Base-by-base conservation (phyloP, 2,113 vertebrate genomes). In the Odocoileus virginianus region DNA sequence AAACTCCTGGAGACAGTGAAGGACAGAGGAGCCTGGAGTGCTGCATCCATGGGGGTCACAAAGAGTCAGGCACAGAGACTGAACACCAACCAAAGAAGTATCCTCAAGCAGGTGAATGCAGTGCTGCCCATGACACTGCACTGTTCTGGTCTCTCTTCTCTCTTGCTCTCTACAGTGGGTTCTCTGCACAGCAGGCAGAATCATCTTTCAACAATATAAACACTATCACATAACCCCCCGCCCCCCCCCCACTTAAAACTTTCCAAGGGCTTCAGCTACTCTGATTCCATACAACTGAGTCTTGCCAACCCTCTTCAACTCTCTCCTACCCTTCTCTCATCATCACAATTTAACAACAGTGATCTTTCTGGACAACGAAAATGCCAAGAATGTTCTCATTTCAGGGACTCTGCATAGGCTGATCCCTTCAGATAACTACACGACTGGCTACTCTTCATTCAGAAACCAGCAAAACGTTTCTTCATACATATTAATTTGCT, bases 161-260 rank as follows among this genome's bases (percentile, higher is more conserved):
- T 96, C 50, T 67, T 86, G 54, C 33, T 79, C 43, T 5, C 23
- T 94, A 47, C 5, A 76, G 87, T 96, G 55, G 89, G 12, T 79
- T 79, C 61, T 97, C 74, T 84, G 27, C 84, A 89, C 14, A 83
- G 55, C 58, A 91, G 71, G 28, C 36, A 96, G 50, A 97, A 94
- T 28, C 54, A 81, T 84, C 30, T 94, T 97, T 74, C 86, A 21
- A 83, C 97, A 97, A 95, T 64, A 36, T 40, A 87, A 92, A 87
- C 40, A 45, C 67, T 78, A 85, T 33, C 10, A 2, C 54, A 89
- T 71, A 45, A 94, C n/a, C 60, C 4, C 1, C 6, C 84, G 40
- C 3, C 55, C 61, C 47, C 61, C 47, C 47, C 45, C 45, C 47
- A 76, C 17, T 92, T 95, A 87, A 67, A 94, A 94, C 19, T 71